These are phyloP conservation scores for Epinotia ramella DNA, from an alignment of 2,888 invertebrate genomes.

Conservation along the genomic window DNA sequence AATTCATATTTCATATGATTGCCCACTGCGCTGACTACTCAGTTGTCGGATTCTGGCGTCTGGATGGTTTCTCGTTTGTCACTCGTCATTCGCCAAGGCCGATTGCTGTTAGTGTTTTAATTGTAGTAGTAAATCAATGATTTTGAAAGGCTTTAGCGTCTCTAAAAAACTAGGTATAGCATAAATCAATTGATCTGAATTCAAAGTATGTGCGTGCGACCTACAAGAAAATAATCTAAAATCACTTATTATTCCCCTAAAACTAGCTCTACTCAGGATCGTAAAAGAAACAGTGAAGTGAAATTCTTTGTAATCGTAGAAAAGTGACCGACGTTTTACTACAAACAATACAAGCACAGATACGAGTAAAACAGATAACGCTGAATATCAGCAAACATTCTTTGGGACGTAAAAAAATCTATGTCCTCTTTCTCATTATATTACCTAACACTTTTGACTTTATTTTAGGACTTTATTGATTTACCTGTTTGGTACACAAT, in stretches of 20 bases:
- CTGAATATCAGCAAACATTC: neutral
- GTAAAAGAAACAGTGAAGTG: conserved; percentile 10
- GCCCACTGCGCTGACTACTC: conserved; percentile 22
- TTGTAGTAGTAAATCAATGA: conserved; percentile 23
- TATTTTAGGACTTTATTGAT: too few species aligned
- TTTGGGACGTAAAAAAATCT: conserved; percentile 16
- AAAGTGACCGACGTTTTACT: neutral
- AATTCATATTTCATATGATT: conserved; percentile 32
- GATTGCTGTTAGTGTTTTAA: conserved; percentile 12
- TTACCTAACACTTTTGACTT: neutral
- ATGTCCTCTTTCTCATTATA: too few species aligned
- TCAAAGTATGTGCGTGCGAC: neutral
- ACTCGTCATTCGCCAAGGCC: conserved; percentile 17
- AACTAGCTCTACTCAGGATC: neutral
- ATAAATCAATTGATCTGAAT: neutral
- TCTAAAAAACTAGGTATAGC: neutral
- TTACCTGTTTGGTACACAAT: too few species aligned
- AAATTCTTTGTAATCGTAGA: neutral
- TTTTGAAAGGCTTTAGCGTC: conserved; percentile 6
- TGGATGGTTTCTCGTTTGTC: conserved; percentile 13
- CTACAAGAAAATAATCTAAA: neutral
- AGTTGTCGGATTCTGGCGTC: conserved; percentile 4
- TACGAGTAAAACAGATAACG: too few species aligned
- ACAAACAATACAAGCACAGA: neutral
- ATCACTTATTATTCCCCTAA: neutral